A percentile compares a stretch with the other conserved stretches of the same genome.
Evolutionary conservation across 1,140 invertebrate species (phyloP).

Genomic region (Drosophila malerkotliana): DNA sequence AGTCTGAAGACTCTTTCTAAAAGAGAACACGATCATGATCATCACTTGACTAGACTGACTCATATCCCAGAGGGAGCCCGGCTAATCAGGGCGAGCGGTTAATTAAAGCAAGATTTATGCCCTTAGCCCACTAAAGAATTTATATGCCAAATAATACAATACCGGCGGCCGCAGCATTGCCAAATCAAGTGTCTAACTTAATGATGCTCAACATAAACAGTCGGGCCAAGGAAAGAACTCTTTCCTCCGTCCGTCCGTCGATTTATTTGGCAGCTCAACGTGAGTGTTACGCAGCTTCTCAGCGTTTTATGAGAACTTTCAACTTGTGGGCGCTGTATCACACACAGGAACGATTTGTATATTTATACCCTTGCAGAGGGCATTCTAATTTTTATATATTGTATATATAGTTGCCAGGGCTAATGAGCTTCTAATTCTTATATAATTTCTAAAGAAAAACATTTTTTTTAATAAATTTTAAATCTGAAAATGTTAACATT

Average conservation of each 20-base stretch:
- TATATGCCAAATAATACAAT: constrained; percentile 81
- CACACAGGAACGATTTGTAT: constrained; percentile 27
- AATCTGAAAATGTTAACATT: too few relatives aligned
- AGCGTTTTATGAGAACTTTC: constrained; percentile 77
- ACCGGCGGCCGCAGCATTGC: constrained; percentile 55
- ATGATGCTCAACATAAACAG: constrained; percentile 80
- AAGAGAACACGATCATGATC: neutral
- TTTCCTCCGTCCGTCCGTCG: constrained; percentile 35
- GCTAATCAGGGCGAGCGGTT: constrained; percentile 68
- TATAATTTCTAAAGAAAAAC: too few relatives aligned
- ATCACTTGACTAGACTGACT: constrained; percentile 44
- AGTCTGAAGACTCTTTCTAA: neutral
- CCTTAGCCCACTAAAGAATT: constrained; percentile 61
- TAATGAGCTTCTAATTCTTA: too few relatives aligned
- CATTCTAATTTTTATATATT: too few relatives aligned
- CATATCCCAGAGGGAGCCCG: constrained; percentile 29
- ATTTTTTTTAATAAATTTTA: too few relatives aligned
- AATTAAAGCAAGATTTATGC: constrained; percentile 77
- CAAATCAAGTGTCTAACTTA: constrained; percentile 81
- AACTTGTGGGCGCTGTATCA: constrained; percentile 68
- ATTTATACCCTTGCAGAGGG: constrained; percentile 15
- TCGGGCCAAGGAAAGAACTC: constrained; percentile 26
- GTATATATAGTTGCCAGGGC: too few relatives aligned
- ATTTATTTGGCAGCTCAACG: constrained; percentile 39
- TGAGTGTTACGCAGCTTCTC: constrained; percentile 40